Evolutionary conservation across 2,113 vertebrate genomes (phyloP).

Genomic region (zebrafish (Danio rerio)): DNA sequence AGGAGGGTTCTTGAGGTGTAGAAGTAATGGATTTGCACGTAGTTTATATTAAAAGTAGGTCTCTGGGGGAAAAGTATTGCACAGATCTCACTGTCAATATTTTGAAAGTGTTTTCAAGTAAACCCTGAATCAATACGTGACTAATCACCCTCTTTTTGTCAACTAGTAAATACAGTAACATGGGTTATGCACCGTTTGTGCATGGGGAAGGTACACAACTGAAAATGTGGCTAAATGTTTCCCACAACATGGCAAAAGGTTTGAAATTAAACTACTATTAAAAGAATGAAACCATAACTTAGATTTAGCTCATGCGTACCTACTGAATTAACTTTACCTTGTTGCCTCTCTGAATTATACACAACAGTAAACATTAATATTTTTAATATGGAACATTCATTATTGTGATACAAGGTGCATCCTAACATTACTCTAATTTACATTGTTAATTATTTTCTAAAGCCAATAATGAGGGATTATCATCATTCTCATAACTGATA

Average conservation of each 20-base stretch:
- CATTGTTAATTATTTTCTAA: conserved; percentile 78
- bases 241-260: conserved; percentile 83
- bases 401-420: conserved; percentile 92
- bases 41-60: conserved; percentile 68
- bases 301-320: conserved; percentile 97
- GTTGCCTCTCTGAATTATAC: conserved; percentile 74
- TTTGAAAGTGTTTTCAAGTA: conserved; percentile 99
- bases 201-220: conserved; percentile 26
- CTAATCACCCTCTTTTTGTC: conserved; percentile 84
- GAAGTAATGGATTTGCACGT: conserved; percentile 11
- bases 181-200: conserved; percentile 12
- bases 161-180: conserved; percentile 16
- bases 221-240: conserved; percentile 7
- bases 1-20: conserved; percentile 15
- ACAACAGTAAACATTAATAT: conserved; percentile 74
- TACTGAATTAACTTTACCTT: conserved; percentile 86
- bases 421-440: conserved; percentile 95
- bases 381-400: conserved; percentile 94
- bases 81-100: conserved; percentile 97
- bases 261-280: conserved; percentile 92
- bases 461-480: conserved; percentile 52
- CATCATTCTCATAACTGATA: conserved; percentile 65
- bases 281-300: conserved; percentile 83
- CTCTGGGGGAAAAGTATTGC: conserved; percentile 97
- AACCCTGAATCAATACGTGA: conserved; percentile 95